phyloP scores from a whole-genome alignment of 2,888 invertebrate genomes.

The Cantharis flavilabris region DNA sequence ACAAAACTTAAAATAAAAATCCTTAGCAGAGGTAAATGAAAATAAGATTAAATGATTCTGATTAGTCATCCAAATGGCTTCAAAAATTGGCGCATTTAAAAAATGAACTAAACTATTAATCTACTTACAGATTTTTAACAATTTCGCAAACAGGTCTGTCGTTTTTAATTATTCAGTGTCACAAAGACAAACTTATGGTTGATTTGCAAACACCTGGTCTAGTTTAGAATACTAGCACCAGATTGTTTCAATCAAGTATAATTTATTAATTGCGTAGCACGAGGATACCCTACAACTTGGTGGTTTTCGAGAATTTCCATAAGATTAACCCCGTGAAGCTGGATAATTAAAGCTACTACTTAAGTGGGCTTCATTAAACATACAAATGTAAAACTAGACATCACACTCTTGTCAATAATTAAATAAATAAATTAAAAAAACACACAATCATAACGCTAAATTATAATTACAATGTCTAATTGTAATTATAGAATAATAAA shows the following conservation, averaged over 20 bases:
- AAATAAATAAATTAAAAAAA: background rate
- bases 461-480: background rate
- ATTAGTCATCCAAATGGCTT: no score
- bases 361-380: background rate
- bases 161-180: no score
- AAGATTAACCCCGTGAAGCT: no score
- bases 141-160: no score
- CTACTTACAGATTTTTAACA: background rate
- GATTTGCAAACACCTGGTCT: no score
- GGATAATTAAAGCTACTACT: no score
- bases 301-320: no score
- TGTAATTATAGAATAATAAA: background rate
- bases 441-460: background rate
- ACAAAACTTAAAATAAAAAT: background rate
- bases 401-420: background rate
- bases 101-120: background rate
- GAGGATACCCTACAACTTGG: no score
- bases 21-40: background rate
- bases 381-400: background rate
- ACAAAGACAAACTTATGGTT: no score
- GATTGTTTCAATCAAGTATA: no score
- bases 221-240: no score
- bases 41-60: background rate
- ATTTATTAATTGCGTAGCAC: no score
- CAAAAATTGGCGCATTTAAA: background rate